Base-by-base conservation (phyloP, 2,797 vertebrate species). In the Heterohyrax brucei region DNA sequence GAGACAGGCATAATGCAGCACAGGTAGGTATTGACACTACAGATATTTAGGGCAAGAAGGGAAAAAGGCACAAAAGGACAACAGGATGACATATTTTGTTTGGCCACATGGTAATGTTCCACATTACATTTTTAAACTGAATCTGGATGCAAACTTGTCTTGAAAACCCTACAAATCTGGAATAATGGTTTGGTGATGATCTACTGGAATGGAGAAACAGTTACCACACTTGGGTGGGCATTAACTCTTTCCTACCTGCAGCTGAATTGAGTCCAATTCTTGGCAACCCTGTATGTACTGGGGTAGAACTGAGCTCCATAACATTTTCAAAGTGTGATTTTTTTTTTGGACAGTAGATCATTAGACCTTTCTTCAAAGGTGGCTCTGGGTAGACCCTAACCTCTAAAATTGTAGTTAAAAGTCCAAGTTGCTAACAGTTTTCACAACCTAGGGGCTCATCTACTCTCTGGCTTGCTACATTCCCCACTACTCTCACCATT, bases 131-230 rank as follows among this genome's bases (percentile, higher is more conserved):
- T 80, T 64, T 61, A 62, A 78, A 50, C 3, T 89, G 66, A 87
- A 90, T 90, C 84, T 80, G 39, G 6, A 87, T 79, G 80, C 10
- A 64, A 26, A 0, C 2, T 89, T 83, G 66, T 80, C 78, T 93
- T 80, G 59, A 70, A 89, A 87, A 87, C 30, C n/a, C 8, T 72
- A 16, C 9, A 70, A 30, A 50, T 79, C 39, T 87, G 8, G 16
- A 78, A 75, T 24, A n/a, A 80, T 26, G 19, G 4, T 26, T 87
- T 86, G n/a, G 22, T 5, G 50, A 48, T 39, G 46, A 24, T 19
- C 18, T 73, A 12, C 3, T 78, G 28, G 39, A 72, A 61, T 28
- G 5, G 16, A 77, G 5, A 19, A 26, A 66, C 1, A 18, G 7
- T 3, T n/a, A 30, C 48, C 39, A 3, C 6, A 0, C n/a, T 82